Evolutionary conservation across 2,113 vertebrate genomes (phyloP).

Genomic region (Circaetus gallicus): DNA sequence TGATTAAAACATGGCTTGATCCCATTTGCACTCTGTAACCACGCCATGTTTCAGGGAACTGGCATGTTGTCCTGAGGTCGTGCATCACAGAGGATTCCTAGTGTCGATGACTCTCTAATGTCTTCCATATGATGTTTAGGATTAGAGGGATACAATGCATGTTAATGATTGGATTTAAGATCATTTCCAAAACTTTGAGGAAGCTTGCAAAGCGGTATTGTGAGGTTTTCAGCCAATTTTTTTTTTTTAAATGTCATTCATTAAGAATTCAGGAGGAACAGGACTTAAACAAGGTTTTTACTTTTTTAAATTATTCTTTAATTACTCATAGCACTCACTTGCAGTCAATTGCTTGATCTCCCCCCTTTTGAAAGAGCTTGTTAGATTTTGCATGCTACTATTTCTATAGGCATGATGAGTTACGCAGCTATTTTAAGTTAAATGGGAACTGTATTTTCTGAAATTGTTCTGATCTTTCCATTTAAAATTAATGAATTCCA

Average conservation of each 20-base stretch:
- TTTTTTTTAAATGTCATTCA: neutral
- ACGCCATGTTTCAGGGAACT: conserved; percentile 13
- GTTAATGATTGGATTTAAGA: neutral
- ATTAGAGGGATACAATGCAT: neutral
- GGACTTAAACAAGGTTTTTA: neutral
- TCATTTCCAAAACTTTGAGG: neutral
- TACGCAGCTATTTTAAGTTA: neutral
- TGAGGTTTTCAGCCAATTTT: neutral
- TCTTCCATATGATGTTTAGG: conserved; percentile 45
- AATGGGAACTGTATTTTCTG: neutral
- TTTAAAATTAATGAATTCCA: neutral
- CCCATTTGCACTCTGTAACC: conserved; percentile 21
- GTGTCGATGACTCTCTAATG: conserved; percentile 1
- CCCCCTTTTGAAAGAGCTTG: neutral
- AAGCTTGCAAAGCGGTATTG: neutral
- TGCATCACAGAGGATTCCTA: neutral
- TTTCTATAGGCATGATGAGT: neutral
- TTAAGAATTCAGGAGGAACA: neutral
- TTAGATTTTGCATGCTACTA: neutral
- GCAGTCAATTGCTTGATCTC: neutral
- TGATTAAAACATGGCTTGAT: conserved; percentile 13
- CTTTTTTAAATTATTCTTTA: neutral
- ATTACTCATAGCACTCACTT: neutral
- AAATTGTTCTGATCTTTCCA: neutral
- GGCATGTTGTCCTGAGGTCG: conserved; percentile 30